Percentiles rank a stretch among this genome's conserved stretches.
These are phyloP conservation scores for Agapornis canus DNA, from an alignment of 2,797 vertebrate species.

Conservation along the genomic window DNA sequence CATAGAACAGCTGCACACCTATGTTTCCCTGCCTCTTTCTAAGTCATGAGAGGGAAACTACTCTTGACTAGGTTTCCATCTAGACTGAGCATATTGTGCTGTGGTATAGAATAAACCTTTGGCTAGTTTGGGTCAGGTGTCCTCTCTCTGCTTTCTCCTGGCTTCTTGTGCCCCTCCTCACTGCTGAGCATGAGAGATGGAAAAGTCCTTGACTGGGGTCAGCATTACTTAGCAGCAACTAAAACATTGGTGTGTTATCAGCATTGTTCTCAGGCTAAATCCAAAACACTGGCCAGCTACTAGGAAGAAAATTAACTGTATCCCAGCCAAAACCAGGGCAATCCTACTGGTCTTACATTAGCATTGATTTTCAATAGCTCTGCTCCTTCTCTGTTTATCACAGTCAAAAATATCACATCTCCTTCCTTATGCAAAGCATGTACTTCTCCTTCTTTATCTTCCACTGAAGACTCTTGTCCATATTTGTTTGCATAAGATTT, in stretches of 20 bases:
- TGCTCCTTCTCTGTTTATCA: neutral
- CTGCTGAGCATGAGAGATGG: neutral
- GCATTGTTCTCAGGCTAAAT: neutral
- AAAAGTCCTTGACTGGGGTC: neutral
- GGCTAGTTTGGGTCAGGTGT: neutral
- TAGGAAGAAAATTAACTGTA: neutral
- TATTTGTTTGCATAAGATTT: neutral
- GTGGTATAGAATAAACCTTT: neutral
- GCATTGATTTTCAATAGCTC: neutral
- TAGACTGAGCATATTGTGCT: neutral
- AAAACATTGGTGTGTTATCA: neutral
- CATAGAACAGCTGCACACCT: neutral
- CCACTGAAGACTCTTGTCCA: neutral
- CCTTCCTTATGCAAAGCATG: neutral
- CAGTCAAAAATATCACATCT: neutral
- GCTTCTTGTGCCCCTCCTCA: neutral
- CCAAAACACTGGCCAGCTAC: neutral
- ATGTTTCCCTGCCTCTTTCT: neutral
- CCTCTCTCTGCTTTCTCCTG: neutral
- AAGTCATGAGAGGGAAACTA: neutral
- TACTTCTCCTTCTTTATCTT: neutral
- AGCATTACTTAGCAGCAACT: neutral
- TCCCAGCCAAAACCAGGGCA: neutral
- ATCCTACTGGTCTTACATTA: neutral
- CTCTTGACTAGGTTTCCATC: neutral